phyloP scores from a whole-genome alignment of 2,888 invertebrate species.

The Synergus laeviventris region DNA sequence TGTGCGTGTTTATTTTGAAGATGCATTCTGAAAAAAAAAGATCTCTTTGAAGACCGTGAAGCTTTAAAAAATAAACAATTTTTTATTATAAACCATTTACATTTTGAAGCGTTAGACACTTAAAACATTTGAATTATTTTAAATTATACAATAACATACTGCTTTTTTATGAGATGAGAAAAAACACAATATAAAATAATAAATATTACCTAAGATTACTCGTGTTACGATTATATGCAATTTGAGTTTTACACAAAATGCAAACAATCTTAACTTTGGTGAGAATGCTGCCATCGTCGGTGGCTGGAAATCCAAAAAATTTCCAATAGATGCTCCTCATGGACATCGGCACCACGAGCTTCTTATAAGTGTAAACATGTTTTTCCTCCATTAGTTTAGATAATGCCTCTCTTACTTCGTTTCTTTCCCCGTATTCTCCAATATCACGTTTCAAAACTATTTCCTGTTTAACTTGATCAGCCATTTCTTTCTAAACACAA shows the following conservation, averaged over 20 bases:
- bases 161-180: not conserved
- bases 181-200: not conserved
- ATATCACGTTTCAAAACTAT: constrained; percentile 41
- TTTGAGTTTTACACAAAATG: constrained; percentile 76
- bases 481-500: constrained; percentile 34
- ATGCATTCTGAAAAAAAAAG: constrained; percentile 71
- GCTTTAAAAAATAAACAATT: no score
- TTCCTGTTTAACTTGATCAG: constrained; percentile 55
- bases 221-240: constrained; percentile 77
- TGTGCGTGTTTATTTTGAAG: constrained; percentile 76
- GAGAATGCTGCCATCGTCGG: constrained; percentile 75
- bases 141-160: no score
- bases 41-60: no score
- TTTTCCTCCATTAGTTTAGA: constrained; percentile 74
- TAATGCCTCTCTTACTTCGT: constrained; percentile 64
- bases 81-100: no score
- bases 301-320: constrained; percentile 78
- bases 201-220: constrained; percentile 71
- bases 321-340: constrained; percentile 78
- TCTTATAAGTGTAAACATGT: constrained; percentile 74
- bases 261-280: constrained; percentile 77
- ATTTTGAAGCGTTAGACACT: no score
- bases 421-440: constrained; percentile 50
- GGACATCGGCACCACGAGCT: constrained; percentile 76
- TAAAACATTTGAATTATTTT: no score